Evolutionary conservation across 1,140 invertebrate genomes (phyloP), one percentile per base, ranked within the genome.

Genomic region (Neuroterus valhalla): DNA sequence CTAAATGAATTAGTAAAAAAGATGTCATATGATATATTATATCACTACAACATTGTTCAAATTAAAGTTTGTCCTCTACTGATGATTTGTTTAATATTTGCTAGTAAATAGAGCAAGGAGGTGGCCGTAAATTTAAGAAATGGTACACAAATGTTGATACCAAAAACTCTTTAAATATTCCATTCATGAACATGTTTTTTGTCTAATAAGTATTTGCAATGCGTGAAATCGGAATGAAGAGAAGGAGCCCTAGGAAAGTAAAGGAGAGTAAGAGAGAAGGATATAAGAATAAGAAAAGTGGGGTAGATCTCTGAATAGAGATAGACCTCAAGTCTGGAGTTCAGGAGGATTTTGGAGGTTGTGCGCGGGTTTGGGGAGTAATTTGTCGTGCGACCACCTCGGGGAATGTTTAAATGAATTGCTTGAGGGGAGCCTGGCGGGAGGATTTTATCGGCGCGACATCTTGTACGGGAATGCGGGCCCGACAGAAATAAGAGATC

Each of bases 311-410:
- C 76, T 83, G 80, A 89, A 90, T 86, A 83, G 83, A 90, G 87
- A 89, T 89, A 90, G 82, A 73, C 72, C 46, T 38, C 21, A 74
- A 72, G 69, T 71, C 76, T 72, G 50, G 45, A 77, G 76, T 71
- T 68, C 70, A 74, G 76, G 75, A 79, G 82, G 72, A 81, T 86
- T 87, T 85, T 75, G 82, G 82, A 75, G 75, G 78, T 81, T 78
- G 79, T 68, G 78, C 81, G 81, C 81, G 84, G 84, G 78, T 86
- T 85, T 81, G 84, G 87, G 84, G 86, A 90, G 89, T 90, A 90
- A 90, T 90, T 90, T 90, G 89, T 90, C 89, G 89, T 86, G 88
- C 89, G 89, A 90, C 89, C 89, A 90, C 89, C 89, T 89, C 78
- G 81, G 85, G 89, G 89, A 90, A 89, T 90, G 89, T 89, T 90